Evolutionary conservation across 2,888 invertebrate genomes (phyloP), one percentile per base, ranked within the genome.

Genomic region (Ophion ellenae): DNA sequence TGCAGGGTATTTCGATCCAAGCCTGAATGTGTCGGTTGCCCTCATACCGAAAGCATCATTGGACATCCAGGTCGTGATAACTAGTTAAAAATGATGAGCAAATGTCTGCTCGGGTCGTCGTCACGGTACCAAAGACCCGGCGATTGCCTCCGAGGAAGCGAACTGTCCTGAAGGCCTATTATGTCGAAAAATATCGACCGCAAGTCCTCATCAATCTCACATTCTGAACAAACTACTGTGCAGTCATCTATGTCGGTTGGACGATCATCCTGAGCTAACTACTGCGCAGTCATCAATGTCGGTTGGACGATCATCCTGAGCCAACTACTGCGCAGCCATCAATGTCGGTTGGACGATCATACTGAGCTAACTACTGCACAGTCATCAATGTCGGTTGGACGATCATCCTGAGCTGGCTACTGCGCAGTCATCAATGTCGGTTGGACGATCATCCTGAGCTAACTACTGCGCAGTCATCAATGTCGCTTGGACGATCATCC

Each of bases 51-150:
- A 40, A 1, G 40, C 40, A 40, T 5, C 40, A 40, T 40, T 40
- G 7, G 40, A 40, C 9, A 40, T 40, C 40, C 40, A 40, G 40
- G 9, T 40, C 40, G 9, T 7, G 14, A 14, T 17, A 53, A 53
- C 11, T 64, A n/a, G 17, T 11, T 40, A 45, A 63, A 59, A 71
- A 80, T 76, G 75, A 17, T 28, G 28, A 76, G 17, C 40, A 74
- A 69, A 75, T 47, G 53, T 53, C 24, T 9, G 59, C 4, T 63
- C 53, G 14, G 3, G 20, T 57, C 61, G 70, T 45, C 61, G 28
- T 59, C 66, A 17, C 24, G 11, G 17, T n/a, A 66, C 28, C 57
- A 9, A 67, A 77, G 66, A 70, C 47, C 17, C 14, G 20, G 40
- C n/a, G 36, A 77, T 73, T 20, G 5, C 53, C 61, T 64, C 28